Evolutionary conservation across 1,140 invertebrate genomes (phyloP).

Genomic region (Bombyx mori): ASM3026992v2 NC_085111.1:16511501-16512000

Average conservation of each 20-base stretch:
- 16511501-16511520: too few species aligned
- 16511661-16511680: too few species aligned
- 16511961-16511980: constrained; percentile 5
- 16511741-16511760: background rate
- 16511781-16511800: background rate
- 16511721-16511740: background rate
- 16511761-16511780: background rate
- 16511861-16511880: background rate
- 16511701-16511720: too few species aligned
- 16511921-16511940: constrained; percentile 6
- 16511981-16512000: constrained; percentile 6
- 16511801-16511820: background rate
- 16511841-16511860: background rate
- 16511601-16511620: too few species aligned
- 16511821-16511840: background rate
- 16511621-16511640: too few species aligned
- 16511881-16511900: background rate
- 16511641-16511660: too few species aligned
- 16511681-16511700: too few species aligned
- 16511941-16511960: constrained; percentile 1
- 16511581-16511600: too few species aligned
- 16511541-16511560: too few species aligned
- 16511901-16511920: constrained; percentile 7
- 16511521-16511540: too few species aligned
- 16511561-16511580: too few species aligned